Evolutionary conservation across 1,140 invertebrate genomes (phyloP).

Genomic region (Hormaphis cornu): DNA sequence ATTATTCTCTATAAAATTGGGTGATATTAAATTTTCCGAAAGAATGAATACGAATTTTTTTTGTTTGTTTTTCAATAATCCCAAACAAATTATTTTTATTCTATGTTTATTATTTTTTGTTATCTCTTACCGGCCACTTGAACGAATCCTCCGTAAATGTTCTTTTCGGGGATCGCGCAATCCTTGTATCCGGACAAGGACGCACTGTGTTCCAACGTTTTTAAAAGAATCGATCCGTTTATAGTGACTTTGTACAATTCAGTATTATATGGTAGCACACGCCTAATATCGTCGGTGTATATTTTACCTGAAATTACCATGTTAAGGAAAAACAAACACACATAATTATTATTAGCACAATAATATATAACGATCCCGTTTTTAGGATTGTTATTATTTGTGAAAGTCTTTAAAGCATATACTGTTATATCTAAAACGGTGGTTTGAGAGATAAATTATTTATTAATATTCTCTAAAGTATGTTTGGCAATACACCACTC

Average conservation of each 20-base stretch:
- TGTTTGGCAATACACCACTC: no score
- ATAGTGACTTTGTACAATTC: constrained; percentile 45
- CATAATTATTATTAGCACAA: constrained; percentile 5
- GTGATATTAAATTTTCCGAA: no score
- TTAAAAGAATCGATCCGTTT: constrained; percentile 40
- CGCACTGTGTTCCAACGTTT: constrained; percentile 33
- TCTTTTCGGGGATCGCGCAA: neutral
- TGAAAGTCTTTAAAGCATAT: no score
- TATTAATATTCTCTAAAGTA: no score
- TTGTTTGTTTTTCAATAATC: neutral
- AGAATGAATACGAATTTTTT: neutral
- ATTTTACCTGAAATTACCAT: constrained; percentile 46
- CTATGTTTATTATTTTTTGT: neutral
- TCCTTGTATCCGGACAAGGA: neutral
- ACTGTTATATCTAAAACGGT: no score
- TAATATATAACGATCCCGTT: no score
- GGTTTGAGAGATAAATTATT: no score
- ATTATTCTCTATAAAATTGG: no score
- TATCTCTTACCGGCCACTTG: neutral
- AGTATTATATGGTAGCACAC: constrained; percentile 52
- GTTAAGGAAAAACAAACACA: constrained; percentile 31
- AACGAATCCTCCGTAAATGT: neutral
- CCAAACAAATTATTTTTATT: no score
- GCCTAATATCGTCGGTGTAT: constrained; percentile 45
- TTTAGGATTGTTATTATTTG: no score